Percentiles rank a stretch among this genome's conserved stretches.
phyloP scores from a whole-genome alignment of 2,888 invertebrate species.

The Boloria euphrosyne region DNA sequence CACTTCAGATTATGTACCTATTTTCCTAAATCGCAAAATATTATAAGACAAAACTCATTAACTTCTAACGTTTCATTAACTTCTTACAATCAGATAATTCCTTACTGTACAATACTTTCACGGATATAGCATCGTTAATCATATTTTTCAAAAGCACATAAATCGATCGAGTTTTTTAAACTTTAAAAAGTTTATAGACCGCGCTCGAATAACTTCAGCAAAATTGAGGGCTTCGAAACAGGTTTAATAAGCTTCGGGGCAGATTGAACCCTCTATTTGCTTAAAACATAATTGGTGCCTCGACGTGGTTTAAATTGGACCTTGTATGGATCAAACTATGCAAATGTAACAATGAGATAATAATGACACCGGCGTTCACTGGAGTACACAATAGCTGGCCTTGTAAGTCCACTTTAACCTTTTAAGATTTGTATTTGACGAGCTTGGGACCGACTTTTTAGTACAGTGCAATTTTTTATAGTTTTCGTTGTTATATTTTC shows the following conservation, averaged over 20 bases:
- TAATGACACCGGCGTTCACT: conserved; percentile 48
- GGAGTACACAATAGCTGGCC: conserved; percentile 15
- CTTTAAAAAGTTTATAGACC: conserved; percentile 33
- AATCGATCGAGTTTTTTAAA: conserved; percentile 34
- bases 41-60: too few species aligned
- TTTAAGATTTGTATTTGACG: conserved; percentile 45
- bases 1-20: too few species aligned
- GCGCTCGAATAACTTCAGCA: conserved; percentile 30
- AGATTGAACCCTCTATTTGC: conserved; percentile 61
- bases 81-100: too few species aligned
- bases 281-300: conserved; percentile 64
- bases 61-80: too few species aligned
- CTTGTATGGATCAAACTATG: conserved; percentile 64
- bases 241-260: conserved; percentile 47
- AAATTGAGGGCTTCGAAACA: conserved; percentile 44
- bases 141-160: conserved; percentile 19
- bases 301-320: conserved; percentile 62
- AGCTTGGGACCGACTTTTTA: conserved; percentile 33
- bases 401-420: conserved; percentile 47
- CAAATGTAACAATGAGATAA: conserved; percentile 70
- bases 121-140: conserved; percentile 11
- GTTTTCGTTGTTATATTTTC: conserved; percentile 31
- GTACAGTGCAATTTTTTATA: conserved; percentile 28
- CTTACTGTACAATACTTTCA: not conserved
- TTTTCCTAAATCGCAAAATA: too few species aligned